These are phyloP conservation scores for Drosophila subpulchrella DNA, from an alignment of 1,140 invertebrate species.

Conservation along the genomic window DNA sequence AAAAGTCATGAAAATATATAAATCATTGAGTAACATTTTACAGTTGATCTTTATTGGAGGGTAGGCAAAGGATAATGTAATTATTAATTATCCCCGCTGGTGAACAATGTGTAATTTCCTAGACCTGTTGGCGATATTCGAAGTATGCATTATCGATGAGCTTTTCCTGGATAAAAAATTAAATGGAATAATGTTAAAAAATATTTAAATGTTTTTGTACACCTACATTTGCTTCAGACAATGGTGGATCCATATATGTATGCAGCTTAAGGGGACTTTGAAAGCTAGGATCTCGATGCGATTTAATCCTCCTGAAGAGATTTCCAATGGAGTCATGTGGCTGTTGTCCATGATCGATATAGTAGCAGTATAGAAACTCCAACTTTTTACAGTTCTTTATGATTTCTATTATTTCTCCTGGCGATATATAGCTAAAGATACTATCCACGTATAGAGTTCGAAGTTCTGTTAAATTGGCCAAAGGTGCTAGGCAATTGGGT, in stretches of 20 bases:
- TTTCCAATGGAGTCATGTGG: conserved; percentile 18
- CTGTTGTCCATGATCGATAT: conserved; percentile 12
- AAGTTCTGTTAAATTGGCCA: conserved; percentile 16
- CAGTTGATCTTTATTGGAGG: neutral
- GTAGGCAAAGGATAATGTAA: neutral
- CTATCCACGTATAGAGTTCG: conserved; percentile 17
- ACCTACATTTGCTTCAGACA: conserved; percentile 14
- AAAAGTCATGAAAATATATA: conserved; percentile 77
- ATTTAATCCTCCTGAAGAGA: conserved; percentile 17
- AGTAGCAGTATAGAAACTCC: conserved; percentile 18
- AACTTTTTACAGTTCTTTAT: conserved; percentile 14
- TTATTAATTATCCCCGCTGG: too few species aligned
- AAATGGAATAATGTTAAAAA: neutral
- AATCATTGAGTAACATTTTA: conserved; percentile 74
- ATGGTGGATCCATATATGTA: conserved; percentile 10
- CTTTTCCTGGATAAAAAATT: conserved; percentile 5
- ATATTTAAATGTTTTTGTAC: too few species aligned
- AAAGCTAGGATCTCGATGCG: conserved; percentile 17
- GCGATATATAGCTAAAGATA: conserved; percentile 18
- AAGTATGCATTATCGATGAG: conserved; percentile 22
- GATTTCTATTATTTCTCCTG: conserved; percentile 16
- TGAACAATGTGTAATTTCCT: neutral
- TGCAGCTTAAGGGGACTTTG: conserved; percentile 22
- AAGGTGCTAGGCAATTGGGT: conserved; percentile 1
- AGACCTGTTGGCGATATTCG: conserved; percentile 1